phyloP scores from a whole-genome alignment of 2,888 invertebrate species.

The Nemotelus pantherinus region DNA sequence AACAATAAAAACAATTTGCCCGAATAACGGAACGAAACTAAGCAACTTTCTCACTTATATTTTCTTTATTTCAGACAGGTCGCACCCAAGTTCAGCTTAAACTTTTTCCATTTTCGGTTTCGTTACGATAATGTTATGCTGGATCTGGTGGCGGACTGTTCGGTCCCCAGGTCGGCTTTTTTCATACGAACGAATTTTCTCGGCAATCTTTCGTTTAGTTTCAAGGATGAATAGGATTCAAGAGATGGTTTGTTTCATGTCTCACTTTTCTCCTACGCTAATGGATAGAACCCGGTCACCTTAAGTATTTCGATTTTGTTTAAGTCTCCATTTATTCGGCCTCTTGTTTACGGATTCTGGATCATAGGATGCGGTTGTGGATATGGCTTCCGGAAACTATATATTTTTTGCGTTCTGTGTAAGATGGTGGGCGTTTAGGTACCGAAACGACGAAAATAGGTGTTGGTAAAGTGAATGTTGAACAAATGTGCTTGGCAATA shows the following conservation, averaged over 20 bases:
- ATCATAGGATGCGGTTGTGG: too few species aligned
- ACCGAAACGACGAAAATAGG: neutral
- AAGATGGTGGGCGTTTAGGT: neutral
- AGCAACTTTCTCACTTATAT: conserved; percentile 36
- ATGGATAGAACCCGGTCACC: conserved; percentile 43
- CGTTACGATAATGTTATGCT: neutral
- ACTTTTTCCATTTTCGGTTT: conserved; percentile 16
- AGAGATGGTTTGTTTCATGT: conserved; percentile 35
- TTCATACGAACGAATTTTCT: neutral
- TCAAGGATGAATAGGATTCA: conserved; percentile 40
- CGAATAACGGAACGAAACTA: conserved; percentile 22
- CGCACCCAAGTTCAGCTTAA: neutral
- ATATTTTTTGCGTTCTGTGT: neutral
- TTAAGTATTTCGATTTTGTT: conserved; percentile 25
- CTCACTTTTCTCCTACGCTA: conserved; percentile 26
- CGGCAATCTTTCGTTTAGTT: conserved; percentile 6
- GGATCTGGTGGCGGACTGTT: too few species aligned
- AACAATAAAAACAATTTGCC: conserved; percentile 42
- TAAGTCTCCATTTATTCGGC: conserved; percentile 7
- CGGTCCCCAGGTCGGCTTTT: neutral
- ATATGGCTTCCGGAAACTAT: too few species aligned
- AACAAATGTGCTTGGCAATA: conserved; percentile 52
- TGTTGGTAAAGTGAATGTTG: conserved; percentile 32
- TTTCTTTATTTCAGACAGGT: neutral
- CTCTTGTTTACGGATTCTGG: too few species aligned